phyloP scores from a whole-genome alignment of 2,888 invertebrate species.

The Melinopterus prodromus region DNA sequence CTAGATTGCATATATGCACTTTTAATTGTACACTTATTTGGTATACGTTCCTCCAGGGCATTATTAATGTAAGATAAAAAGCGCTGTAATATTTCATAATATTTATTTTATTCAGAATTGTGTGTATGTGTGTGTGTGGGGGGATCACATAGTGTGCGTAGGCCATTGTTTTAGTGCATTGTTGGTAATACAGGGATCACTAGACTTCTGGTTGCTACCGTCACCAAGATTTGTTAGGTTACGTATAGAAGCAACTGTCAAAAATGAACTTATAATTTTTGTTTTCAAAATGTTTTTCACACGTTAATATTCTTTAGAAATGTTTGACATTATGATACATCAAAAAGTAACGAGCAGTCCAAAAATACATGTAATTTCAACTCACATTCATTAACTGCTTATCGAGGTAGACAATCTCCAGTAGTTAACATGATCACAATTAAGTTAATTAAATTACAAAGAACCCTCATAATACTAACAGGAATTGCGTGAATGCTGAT shows the following conservation, averaged over 20 bases:
- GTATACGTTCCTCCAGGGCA: conserved; percentile 17
- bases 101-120: neutral
- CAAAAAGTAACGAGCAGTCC: too few relatives aligned
- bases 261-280: too few relatives aligned
- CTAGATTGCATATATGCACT: conserved; percentile 29
- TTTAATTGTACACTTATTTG: conserved; percentile 33
- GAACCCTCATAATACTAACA: neutral
- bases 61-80: neutral
- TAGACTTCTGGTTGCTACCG: neutral
- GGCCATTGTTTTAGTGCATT: conserved; percentile 9
- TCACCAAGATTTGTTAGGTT: neutral
- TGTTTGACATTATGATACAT: too few relatives aligned
- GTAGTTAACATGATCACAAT: conserved; percentile 8
- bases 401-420: conserved; percentile 13
- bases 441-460: conserved; percentile 20
- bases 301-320: too few relatives aligned
- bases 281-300: too few relatives aligned
- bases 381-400: conserved; percentile 10
- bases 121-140: neutral
- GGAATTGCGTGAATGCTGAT: too few relatives aligned
- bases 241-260: too few relatives aligned
- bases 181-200: neutral
- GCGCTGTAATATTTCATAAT: neutral
- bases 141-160: neutral
- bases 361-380: too few relatives aligned